Conservation (phyloP, 2,113 vertebrate genomes). For the Condylura cristata region DNA sequence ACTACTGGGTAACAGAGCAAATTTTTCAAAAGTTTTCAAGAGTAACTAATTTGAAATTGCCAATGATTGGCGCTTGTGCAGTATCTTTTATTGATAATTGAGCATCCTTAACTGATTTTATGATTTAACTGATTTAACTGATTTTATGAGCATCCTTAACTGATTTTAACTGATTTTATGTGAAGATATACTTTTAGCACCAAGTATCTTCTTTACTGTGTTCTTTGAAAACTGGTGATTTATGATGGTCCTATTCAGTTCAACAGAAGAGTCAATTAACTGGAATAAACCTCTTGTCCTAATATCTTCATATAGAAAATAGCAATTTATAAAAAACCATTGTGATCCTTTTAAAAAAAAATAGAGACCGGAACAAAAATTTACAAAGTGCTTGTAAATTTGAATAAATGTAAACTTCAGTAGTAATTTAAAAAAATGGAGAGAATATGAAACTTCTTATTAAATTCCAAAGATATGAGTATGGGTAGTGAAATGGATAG, state of each 20-base stretch:
- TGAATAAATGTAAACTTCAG: too few species aligned
- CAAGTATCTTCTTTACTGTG: conserved; percentile 4
- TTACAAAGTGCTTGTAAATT: too few species aligned
- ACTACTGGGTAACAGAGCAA: neutral
- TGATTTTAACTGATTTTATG: neutral
- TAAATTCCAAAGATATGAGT: too few species aligned
- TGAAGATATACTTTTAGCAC: conserved; percentile 20
- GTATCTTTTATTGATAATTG: conserved; percentile 26
- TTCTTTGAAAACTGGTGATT: neutral
- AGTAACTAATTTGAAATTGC: neutral
- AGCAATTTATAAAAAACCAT: too few species aligned
- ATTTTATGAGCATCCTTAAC: neutral
- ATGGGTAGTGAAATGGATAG: too few species aligned
- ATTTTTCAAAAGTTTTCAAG: neutral
- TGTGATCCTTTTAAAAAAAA: too few species aligned
- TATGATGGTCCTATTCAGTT: neutral
- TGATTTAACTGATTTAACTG: conserved; percentile 6
- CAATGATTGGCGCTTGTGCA: neutral
- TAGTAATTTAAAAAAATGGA: too few species aligned
- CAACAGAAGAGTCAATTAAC: neutral
- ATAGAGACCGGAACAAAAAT: too few species aligned
- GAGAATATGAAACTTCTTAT: too few species aligned
- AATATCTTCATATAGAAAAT: too few species aligned
- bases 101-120: neutral
- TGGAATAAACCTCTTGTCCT: neutral